Conservation (phyloP, 2,113 vertebrate genomes). For the Eira barbara region DNA sequence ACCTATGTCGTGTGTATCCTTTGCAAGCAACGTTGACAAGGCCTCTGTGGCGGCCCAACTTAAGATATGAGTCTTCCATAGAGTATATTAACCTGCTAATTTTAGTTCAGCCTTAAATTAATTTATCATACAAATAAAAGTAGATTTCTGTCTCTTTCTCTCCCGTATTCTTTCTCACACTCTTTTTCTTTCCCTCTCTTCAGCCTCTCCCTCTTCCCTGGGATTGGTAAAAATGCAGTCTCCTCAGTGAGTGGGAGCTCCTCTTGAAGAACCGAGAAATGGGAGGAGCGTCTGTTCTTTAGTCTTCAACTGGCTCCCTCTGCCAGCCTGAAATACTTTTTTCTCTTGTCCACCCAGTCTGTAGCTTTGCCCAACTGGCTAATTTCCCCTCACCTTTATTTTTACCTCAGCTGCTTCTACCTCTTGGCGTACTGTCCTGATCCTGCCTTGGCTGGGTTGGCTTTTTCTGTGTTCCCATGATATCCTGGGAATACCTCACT, state of each 20-base stretch:
- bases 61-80: background rate
- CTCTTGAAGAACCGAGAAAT: background rate
- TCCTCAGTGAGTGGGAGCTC: background rate
- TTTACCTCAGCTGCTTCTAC: background rate
- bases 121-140: background rate
- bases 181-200: background rate
- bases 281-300: background rate
- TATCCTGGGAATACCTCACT: background rate
- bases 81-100: background rate
- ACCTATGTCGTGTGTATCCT: background rate
- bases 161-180: background rate
- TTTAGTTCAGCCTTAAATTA: background rate
- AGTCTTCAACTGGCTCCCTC: background rate
- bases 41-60: background rate
- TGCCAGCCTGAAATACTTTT: background rate
- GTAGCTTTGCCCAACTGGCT: background rate
- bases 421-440: background rate
- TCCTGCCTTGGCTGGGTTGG: background rate
- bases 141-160: background rate
- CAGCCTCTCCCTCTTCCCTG: background rate
- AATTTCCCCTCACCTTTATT: background rate
- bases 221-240: background rate
- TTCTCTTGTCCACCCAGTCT: background rate
- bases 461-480: background rate
- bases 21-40: background rate